Evolutionary conservation across 2,888 invertebrate species (phyloP), one percentile per base, ranked within the genome.

Genomic region (Netelia virgata): DNA sequence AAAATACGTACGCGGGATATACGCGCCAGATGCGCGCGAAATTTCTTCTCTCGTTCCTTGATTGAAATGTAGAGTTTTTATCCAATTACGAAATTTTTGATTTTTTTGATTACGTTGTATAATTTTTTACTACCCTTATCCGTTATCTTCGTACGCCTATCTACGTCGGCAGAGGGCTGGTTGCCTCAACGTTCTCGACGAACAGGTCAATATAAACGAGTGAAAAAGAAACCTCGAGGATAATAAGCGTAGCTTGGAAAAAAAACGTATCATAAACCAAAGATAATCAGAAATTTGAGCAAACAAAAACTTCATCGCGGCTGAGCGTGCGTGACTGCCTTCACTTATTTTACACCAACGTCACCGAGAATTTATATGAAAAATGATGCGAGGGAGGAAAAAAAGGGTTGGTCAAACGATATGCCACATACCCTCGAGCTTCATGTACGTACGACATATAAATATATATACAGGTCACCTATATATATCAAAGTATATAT

Each of bases 261-360:
- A 47, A 57, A 50, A 36, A 77, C 68, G 50, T 47, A 53, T 73
- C 78, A 55, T 78, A 82, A 84, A 84, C 43, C 53, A 84, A 84
- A 84, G 84, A 82, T 82, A 84, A 82, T 82, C 77, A 74, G 28
- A 70, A 63, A 59, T 69, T 74, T 70, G 74, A 78, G 78, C 82
- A 84, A 84, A 84, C 84, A 84, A 74, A 78, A 82, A 70, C 64
- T 63, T 70, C 64, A 50, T 64, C 64, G 59, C 59, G 8, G 61
- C 5, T 11, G n/a, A 20, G 53, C 11, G 64, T 82, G 84, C 84
- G 84, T 84, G 84, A 84, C 84, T 66, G 11, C 36, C 47, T 64
- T 78, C 74, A 81, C 53, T 83, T 75, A 83, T 69, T 69, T 50
- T 63, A 41, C 43, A 50, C 69, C 50, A 69, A 74, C 81, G 74